Evolutionary conservation across 2,113 vertebrate species (phyloP), one percentile per base, ranked within the genome.

Genomic region (Hippoglossus stenolepis): DNA sequence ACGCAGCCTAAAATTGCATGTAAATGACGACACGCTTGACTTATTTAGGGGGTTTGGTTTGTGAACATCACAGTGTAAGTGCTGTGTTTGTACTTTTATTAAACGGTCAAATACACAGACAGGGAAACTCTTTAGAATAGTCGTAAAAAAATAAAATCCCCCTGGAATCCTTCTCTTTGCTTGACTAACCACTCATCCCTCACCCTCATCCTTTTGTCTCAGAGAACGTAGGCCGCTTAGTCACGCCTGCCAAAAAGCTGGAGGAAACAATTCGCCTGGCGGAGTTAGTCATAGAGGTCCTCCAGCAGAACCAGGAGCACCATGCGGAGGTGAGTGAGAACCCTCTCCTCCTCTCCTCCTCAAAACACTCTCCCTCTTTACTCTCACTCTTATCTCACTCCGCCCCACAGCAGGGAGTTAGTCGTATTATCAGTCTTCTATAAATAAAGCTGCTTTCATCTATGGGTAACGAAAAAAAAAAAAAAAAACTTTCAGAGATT

Each of bases 151-250:
- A 62, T 7, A 18, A 69, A 69, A 68, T 73, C 82, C 84, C 79
- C 75, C 80, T 80, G 85, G 79, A 84, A 79, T 88, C 85, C 77
- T 76, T 83, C 82, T 88, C 76, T 92, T 79, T 92, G 89, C 89
- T 92, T 87, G 84, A 91, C 90, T 93, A 91, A 92, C 90, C 80
- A 76, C 86, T 87, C 88, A 88, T 87, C 84, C 89, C 86, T 93
- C 96, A 96, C 95, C 94, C 94, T 90, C 94, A 92, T 95, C 95
- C 95, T 96, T 98, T 95, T 97, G 96, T 97, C 96, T 92, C 96
- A 99, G 98, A 99, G 94, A 99, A 99, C 94, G 98, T 96, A 96
- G 97, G 96, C 93, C 97, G 97, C 86, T 96, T 99, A 97, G 97
- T 97, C 95, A 98, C 98, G 79, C 98, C 98, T 92, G 97, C 97